Evolutionary conservation across 1,140 invertebrate genomes (phyloP).

Genomic region (Drosophila repleta): DNA sequence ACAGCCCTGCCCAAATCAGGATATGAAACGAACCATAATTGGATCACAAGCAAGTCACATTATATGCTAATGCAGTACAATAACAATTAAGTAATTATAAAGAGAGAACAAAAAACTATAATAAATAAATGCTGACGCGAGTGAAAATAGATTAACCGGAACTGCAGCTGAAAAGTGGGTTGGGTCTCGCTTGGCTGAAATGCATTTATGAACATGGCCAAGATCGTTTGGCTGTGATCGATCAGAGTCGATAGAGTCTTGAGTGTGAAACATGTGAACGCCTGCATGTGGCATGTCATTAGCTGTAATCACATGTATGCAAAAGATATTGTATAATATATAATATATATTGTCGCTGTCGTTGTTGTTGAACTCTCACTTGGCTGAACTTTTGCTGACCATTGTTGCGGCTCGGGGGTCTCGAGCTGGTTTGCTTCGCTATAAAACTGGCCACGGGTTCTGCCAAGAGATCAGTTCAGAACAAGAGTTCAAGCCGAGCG

Average conservation of each 20-base stretch:
- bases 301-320: conserved; percentile 68
- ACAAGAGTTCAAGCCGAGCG: conserved; percentile 75
- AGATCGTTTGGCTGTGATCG: conserved; percentile 32
- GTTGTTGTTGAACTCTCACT: conserved; percentile 67
- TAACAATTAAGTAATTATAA: conserved; percentile 77
- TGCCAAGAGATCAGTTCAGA: conserved; percentile 70
- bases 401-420: conserved; percentile 7
- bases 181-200: conserved; percentile 52
- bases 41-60: conserved; percentile 42
- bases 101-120: conserved; percentile 25
- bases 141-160: conserved; percentile 74
- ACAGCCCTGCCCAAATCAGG: conserved; percentile 47
- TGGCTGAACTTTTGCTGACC: conserved; percentile 64
- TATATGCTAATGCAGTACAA: conserved; percentile 62
- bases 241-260: conserved; percentile 9
- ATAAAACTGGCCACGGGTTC: conserved; percentile 64
- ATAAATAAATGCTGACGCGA: conserved; percentile 37
- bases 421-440: conserved; percentile 20
- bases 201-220: conserved; percentile 16
- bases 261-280: conserved; percentile 7
- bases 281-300: conserved; percentile 58
- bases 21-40: conserved; percentile 60
- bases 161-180: conserved; percentile 77
- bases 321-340: conserved; percentile 47
- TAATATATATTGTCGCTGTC: conserved; percentile 26